Evolutionary conservation across 2,888 invertebrate genomes (phyloP), one percentile per base, ranked within the genome.

Genomic region (Eupithecia insigniata): DNA sequence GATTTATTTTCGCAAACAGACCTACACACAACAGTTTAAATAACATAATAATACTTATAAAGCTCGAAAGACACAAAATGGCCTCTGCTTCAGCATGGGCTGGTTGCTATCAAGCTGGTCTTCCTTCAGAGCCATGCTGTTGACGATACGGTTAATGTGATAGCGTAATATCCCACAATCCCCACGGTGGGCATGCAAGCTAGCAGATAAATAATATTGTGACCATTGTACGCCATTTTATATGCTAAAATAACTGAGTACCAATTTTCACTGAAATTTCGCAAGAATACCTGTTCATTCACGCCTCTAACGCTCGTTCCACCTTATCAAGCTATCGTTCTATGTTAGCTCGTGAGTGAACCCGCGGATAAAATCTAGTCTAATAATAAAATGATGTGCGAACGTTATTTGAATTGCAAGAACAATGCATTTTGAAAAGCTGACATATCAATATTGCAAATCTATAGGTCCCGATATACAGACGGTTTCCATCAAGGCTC

Each of bases 401-500:
- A 46, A 46, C n/a, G 8, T 46, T 46, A n/a, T 46, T 46, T 46
- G n/a, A n/a, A 7, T n/a, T n/a, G 8, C 46, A 51, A 22, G 46
- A 51, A 51, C 61, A 30, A 61, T 71, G 67, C 65, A 71, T 67
- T 26, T 30, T 67, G 66, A 66, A 69, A 72, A 70, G 67, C 73
- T 70, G 62, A 69, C 69, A 67, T 22, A 39, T 34, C 66, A 55
- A 70, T 66, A 73, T 18, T 58, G 34, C 67, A 70, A n/a, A 70
- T 73, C 62, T 66, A 73, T 69, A 68, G 61, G 70, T 66, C 51
- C 66, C 68, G 55, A 61, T 71, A 70, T 70, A 39, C 69, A 46
- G 22, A 22, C 10, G n/a, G 43, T n/a, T 46, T 70, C 36, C 58
- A 73, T 64, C 62, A 67, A 43, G 28, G 60, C 22, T 46, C 36